Base-by-base conservation (phyloP, 2,888 invertebrate genomes). In the Dascillus cervinus region DNA sequence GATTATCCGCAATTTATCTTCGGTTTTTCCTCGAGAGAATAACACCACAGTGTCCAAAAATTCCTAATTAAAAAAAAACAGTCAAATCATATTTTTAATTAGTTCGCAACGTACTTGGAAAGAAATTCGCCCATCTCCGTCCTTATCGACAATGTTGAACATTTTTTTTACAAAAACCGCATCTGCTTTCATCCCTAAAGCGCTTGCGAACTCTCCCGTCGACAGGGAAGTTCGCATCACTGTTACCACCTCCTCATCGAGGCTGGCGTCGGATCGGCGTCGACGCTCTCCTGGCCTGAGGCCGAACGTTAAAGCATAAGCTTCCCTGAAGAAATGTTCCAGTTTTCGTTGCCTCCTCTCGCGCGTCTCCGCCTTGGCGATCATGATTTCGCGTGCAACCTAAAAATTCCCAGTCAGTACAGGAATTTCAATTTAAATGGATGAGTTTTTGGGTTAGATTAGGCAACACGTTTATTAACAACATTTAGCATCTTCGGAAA, bases 111-210 rank as follows among this genome's bases (percentile, higher is more conserved):
- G 44, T 66, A 80, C 87, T 69, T 88, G 87, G 61, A 96, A 96
- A 3, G 89, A 91, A 48, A 96, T 94, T 38, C 89, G 72, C 2
- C 94, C 92, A 62, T 92, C 91, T 36, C 88, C 77, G 57, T 92
- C 91, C 58, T 91, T 92, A 60, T 95, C 94, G 0, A 94, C 92
- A 52, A 94, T 92, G 52, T 94, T 92, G 60, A 96, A 96, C 95
- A 96, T 95, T 65, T 92, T 89, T 53, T 88, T 82, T 0, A 96
- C 94, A 58, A 96, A 96, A 30, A 95, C 83, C 11, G 92, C 94
- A 52, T 92, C 89, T 0, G 88, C 72, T 58, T 86, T 86, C 96
- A 96, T 96, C 20, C 95, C 96, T 3, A 96, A 68, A 0, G 95
- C 95, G 29, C 87, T 88, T 0, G 95, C 95, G 54, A 96, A 94